Conservation (phyloP, 2,797 vertebrate genomes). For the Sebastes steindachneri region DNA sequence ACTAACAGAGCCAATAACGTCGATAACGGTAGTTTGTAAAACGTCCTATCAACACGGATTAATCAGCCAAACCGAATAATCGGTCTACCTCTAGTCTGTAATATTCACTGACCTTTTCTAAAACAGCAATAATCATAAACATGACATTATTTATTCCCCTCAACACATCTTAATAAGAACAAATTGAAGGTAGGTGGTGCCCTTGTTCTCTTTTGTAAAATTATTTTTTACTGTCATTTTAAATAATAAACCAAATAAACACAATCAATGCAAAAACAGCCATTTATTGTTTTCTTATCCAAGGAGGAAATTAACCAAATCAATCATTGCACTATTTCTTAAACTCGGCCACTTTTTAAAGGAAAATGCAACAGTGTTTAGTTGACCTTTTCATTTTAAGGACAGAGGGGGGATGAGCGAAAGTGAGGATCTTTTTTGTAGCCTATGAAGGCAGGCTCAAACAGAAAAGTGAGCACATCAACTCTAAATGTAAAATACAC, state of each 20-base stretch:
- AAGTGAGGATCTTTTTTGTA: constrained; percentile 14
- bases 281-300: constrained; percentile 73
- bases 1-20: too few relatives aligned
- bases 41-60: too few relatives aligned
- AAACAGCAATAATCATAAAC: background rate
- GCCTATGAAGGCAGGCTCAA: constrained; percentile 48
- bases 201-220: background rate
- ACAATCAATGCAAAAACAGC: constrained; percentile 62
- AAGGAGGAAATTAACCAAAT: constrained; percentile 52
- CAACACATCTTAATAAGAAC: background rate
- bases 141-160: background rate
- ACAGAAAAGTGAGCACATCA: constrained; percentile 41
- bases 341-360: constrained; percentile 40
- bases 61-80: too few relatives aligned
- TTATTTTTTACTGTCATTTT: background rate
- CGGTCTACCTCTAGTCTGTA: background rate
- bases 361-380: constrained; percentile 52
- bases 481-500: constrained; percentile 36
- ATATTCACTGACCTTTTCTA: background rate
- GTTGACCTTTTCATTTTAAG: constrained; percentile 50
- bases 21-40: too few relatives aligned
- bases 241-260: constrained; percentile 19
- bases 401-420: constrained; percentile 22
- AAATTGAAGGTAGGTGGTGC: background rate
- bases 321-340: constrained; percentile 52